A percentile compares a stretch with the other conserved stretches of the same genome.
Evolutionary conservation across 2,113 vertebrate species (phyloP).

Genomic region (Tichodroma muraria): DNA sequence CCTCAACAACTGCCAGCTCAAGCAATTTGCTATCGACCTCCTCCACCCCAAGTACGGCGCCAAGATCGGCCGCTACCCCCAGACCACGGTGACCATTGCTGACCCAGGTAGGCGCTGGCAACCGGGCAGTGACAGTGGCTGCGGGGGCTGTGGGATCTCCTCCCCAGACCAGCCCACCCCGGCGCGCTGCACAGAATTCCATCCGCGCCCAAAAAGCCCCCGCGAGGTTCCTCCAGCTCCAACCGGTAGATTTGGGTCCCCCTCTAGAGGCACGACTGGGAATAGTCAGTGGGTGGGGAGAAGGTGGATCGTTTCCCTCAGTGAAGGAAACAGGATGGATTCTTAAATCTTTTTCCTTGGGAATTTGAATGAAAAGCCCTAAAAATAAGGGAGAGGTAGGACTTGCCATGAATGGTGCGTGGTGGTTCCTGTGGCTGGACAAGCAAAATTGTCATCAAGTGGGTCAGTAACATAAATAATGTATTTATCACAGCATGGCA

Average conservation of each 20-base stretch:
- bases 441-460: neutral
- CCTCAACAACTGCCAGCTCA: conserved; percentile 77
- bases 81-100: conserved; percentile 82
- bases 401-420: neutral
- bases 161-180: neutral
- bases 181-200: neutral
- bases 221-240: neutral
- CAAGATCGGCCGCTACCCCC: conserved; percentile 85
- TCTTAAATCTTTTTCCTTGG: neutral
- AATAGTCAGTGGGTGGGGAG: neutral
- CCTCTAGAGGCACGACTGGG: conserved; percentile 26
- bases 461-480: neutral
- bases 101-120: conserved; percentile 73
- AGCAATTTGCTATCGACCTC: conserved; percentile 88
- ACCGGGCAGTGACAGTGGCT: neutral
- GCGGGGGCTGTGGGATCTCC: neutral
- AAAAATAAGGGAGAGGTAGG: neutral
- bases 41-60: conserved; percentile 85
- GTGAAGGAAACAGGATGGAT: neutral
- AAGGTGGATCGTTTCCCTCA: rapidly evolving
- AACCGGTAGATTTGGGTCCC: neutral
- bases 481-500: neutral
- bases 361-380: neutral
- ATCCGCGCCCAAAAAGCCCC: rapidly evolving
- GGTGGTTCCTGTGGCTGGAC: neutral